Conservation (phyloP, 2,113 vertebrate genomes). For the Tachycineta bicolor region DNA sequence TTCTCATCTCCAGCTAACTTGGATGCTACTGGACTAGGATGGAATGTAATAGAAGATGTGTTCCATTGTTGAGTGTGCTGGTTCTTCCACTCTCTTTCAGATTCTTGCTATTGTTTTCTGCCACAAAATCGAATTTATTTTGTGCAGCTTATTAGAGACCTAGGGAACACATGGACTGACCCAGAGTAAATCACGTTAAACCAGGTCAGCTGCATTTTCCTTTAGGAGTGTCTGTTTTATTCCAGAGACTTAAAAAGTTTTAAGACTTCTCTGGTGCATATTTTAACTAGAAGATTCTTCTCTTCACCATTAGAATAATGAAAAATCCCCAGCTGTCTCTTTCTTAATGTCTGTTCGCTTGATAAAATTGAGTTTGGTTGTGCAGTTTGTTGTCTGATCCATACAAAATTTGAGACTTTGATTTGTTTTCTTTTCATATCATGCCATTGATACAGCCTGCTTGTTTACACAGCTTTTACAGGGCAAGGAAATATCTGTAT, state of each 20-base stretch:
- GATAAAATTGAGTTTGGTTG: neutral
- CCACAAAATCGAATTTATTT: neutral
- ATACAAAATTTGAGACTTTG: neutral
- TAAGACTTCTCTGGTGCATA: neutral
- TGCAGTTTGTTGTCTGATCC: neutral
- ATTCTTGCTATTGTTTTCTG: neutral
- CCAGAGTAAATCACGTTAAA: neutral
- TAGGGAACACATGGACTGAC: fast-evolving
- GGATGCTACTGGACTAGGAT: neutral
- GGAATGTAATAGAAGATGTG: fast-evolving
- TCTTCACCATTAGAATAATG: neutral
- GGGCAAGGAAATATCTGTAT: constrained; percentile 4
- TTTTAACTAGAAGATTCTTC: neutral
- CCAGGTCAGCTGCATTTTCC: neutral
- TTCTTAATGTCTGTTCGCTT: neutral
- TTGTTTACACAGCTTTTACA: constrained; percentile 22
- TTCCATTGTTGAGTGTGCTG: neutral
- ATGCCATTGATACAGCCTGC: neutral
- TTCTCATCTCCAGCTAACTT: neutral
- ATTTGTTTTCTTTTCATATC: neutral
- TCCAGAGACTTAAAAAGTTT: neutral
- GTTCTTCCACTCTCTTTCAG: neutral
- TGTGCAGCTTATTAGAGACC: neutral
- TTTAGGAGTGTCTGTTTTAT: neutral
- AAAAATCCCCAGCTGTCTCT: neutral